phyloP scores from a whole-genome alignment of 2,113 vertebrate genomes.

The Fulmarus glacialis region DNA sequence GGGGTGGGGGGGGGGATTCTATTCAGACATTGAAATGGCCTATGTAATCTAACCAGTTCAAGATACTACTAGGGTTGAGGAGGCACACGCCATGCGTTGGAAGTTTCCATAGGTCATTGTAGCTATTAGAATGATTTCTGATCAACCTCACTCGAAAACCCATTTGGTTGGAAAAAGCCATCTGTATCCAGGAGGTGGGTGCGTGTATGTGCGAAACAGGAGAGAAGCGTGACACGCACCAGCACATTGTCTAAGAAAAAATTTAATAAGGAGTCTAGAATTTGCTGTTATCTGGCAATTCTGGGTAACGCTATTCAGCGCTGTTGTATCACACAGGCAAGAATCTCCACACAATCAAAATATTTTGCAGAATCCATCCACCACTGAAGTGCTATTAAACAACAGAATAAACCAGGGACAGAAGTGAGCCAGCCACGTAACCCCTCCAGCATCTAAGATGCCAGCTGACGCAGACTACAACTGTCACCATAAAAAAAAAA shows the following conservation, averaged over 20 bases:
- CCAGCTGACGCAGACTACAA: background rate
- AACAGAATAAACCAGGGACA: background rate
- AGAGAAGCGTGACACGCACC: fast-evolving
- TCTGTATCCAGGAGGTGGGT: fast-evolving
- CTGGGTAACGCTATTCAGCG: background rate
- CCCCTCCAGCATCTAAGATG: background rate
- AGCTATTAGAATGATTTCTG: background rate
- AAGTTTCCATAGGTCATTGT: background rate
- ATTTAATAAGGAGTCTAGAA: background rate
- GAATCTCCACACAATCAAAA: background rate
- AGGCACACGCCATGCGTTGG: background rate
- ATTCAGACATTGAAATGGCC: background rate
- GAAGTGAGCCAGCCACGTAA: background rate
- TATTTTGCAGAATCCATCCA: background rate
- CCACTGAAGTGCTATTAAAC: background rate
- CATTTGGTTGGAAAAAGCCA: background rate
- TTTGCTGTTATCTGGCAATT: background rate
- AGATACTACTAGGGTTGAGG: background rate
- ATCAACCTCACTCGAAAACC: background rate
- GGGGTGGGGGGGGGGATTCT: background rate
- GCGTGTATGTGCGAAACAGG: fast-evolving
- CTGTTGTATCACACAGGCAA: background rate
- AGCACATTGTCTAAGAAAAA: background rate
- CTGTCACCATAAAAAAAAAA: background rate
- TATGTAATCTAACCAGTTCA: background rate